These are phyloP conservation scores for Ariolimax columbianus DNA, from an alignment of 2,888 invertebrate species.

Conservation along the genomic window DNA sequence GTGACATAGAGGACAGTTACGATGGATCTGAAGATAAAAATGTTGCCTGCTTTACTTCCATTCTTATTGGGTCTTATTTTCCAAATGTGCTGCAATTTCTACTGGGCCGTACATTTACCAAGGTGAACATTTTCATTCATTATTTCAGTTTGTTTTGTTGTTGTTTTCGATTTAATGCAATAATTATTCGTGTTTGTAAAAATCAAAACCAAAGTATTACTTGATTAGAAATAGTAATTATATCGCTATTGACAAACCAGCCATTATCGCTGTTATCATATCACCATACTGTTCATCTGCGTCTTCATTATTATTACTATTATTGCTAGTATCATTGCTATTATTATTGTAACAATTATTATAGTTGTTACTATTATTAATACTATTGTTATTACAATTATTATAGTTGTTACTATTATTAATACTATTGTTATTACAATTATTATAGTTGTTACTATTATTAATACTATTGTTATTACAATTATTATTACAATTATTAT, in stretches of 20 bases:
- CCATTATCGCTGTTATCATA: neutral
- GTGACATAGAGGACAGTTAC: slow-evolving; percentile 23
- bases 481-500: neutral
- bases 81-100: slow-evolving; percentile 31
- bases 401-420: too few species aligned
- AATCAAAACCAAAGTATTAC: too few species aligned
- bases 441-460: neutral
- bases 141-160: neutral
- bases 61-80: slow-evolving; percentile 36
- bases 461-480: neutral
- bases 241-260: too few species aligned
- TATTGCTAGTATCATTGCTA: neutral
- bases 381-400: too few species aligned
- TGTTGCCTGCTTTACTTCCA: slow-evolving; percentile 16
- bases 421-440: neutral
- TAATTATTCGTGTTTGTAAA: neutral
- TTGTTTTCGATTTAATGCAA: neutral
- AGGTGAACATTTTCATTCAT: slow-evolving; percentile 13
- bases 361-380: too few species aligned
- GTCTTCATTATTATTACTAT: neutral
- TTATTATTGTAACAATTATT: neutral
- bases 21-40: slow-evolving; percentile 18
- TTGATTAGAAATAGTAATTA: too few species aligned
- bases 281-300: neutral
- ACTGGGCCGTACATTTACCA: slow-evolving; percentile 37